Evolutionary conservation across 1,140 invertebrate genomes (phyloP).

Genomic region (Protaetia brevitarsis): DNA sequence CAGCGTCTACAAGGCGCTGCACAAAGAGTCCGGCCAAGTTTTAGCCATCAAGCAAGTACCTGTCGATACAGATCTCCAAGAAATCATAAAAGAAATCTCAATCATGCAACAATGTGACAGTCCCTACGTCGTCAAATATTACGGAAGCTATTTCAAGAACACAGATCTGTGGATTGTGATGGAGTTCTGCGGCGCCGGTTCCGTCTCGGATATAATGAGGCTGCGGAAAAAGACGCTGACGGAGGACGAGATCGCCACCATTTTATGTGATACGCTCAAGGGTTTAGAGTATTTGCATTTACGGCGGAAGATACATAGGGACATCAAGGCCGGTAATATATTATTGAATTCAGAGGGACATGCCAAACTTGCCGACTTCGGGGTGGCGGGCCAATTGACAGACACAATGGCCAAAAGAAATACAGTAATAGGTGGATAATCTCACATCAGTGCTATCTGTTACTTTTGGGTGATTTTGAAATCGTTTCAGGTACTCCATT

Average conservation of each 20-base stretch:
- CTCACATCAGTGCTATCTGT: slow-evolving; percentile 46
- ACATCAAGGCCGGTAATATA: slow-evolving; percentile 96
- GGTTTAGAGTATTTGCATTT: slow-evolving; percentile 93
- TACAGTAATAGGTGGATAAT: slow-evolving; percentile 95
- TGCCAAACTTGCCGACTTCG: slow-evolving; percentile 95
- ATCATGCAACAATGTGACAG: slow-evolving; percentile 99
- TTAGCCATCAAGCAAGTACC: slow-evolving; percentile 97
- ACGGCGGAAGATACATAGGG: slow-evolving; percentile 88
- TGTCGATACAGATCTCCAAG: slow-evolving; percentile 95
- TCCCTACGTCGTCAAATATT: slow-evolving; percentile 96
- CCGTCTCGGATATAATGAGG: slow-evolving; percentile 97
- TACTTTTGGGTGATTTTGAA: not conserved
- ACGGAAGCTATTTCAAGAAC: slow-evolving; percentile 98
- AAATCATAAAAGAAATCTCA: slow-evolving; percentile 98
- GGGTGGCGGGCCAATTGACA: slow-evolving; percentile 95
- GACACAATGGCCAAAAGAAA: slow-evolving; percentile 99
- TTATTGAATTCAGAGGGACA: slow-evolving; percentile 93
- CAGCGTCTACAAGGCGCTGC: slow-evolving; percentile 85
- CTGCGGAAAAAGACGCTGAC: slow-evolving; percentile 88
- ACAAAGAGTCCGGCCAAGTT: slow-evolving; percentile 93
- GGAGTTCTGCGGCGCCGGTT: slow-evolving; percentile 98
- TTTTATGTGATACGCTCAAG: slow-evolving; percentile 90
- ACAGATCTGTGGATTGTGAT: slow-evolving; percentile 98
- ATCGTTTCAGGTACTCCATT: slow-evolving; percentile 79
- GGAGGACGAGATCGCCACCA: slow-evolving; percentile 93